phyloP scores from a whole-genome alignment of 2,113 vertebrate species.

The Muntiacus reevesi region DNA sequence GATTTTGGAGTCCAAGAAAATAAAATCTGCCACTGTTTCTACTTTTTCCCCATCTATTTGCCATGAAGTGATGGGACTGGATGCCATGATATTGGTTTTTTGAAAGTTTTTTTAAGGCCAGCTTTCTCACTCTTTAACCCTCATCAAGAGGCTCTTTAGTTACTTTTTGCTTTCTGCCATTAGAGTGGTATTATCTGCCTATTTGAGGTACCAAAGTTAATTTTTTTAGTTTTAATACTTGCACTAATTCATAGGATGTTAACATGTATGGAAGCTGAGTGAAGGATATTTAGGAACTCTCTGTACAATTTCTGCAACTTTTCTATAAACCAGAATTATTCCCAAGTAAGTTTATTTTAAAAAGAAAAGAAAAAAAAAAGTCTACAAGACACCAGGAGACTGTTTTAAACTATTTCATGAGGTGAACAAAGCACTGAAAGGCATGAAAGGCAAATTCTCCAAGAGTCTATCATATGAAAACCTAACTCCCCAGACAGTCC shows the following conservation, averaged over 20 bases:
- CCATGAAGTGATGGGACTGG: neutral
- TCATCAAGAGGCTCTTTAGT: neutral
- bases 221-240: neutral
- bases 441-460: neutral
- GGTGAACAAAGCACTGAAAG: neutral
- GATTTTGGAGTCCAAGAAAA: neutral
- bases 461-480: neutral
- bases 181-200: neutral
- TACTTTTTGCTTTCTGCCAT: neutral
- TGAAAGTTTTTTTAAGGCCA: neutral
- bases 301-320: neutral
- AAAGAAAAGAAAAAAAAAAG: neutral
- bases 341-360: neutral
- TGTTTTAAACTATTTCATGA: neutral
- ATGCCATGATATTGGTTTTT: neutral
- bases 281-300: neutral
- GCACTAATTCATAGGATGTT: neutral
- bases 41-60: neutral
- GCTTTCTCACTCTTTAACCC: neutral
- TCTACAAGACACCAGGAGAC: neutral
- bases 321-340: neutral
- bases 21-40: neutral
- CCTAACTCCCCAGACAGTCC: neutral
- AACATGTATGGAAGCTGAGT: neutral
- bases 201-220: neutral